These are phyloP conservation scores for Halisarca cf. caerulea DNA, from an alignment of 37 sponge, comb jelly and placozoan genomes.

Conservation along the genomic window DNA sequence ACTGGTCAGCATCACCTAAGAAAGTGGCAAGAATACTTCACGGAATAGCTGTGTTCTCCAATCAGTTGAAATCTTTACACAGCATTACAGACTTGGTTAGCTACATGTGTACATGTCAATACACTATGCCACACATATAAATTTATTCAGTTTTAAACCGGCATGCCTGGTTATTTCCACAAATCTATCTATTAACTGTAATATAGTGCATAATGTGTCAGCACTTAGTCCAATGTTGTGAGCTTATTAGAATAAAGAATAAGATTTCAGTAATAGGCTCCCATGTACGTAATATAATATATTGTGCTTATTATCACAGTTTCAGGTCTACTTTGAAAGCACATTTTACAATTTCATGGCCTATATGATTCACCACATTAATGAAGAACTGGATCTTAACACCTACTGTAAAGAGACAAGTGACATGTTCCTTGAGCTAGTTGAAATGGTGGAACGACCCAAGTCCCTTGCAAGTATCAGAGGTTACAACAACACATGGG, in stretches of 20 bases:
- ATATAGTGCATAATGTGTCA: no score
- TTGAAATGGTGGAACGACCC: neutral
- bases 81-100: neutral
- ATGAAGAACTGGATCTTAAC: conserved; percentile 67
- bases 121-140: no score
- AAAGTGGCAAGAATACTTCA: neutral
- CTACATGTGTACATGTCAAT: no score
- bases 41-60: neutral
- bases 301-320: neutral
- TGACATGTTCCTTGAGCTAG: neutral
- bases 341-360: conserved; percentile 73
- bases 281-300: no score
- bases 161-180: no score
- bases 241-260: no score
- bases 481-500: conserved; percentile 21
- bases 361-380: conserved; percentile 72
- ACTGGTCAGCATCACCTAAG: neutral
- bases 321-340: conserved; percentile 66
- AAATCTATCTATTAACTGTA: no score
- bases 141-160: no score
- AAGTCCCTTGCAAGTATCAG: neutral
- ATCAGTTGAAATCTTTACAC: neutral
- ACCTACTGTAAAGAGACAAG: neutral
- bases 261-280: no score
- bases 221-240: neutral